Percentiles rank a stretch among this genome's conserved stretches.
Conservation (phyloP, 2,888 invertebrate species). For the Pharmacophagus antenor region DNA sequence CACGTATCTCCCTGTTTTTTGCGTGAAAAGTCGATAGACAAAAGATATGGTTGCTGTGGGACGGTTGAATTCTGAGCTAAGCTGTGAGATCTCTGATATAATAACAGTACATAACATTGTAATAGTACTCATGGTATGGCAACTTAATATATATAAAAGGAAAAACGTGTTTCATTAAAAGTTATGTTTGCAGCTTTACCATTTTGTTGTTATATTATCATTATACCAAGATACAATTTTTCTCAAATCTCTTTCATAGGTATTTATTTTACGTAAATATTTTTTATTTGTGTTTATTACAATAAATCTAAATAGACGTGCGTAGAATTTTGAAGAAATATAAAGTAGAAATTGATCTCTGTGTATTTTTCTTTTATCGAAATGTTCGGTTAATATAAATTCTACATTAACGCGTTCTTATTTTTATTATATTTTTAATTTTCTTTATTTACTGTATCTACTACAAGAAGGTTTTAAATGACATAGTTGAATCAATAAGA, state of each 20-base stretch:
- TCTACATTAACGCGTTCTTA: no score
- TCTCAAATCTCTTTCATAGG: neutral
- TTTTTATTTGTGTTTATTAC: neutral
- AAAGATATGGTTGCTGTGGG: slow-evolving; percentile 18
- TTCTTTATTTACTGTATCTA: no score
- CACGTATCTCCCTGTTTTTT: slow-evolving; percentile 1
- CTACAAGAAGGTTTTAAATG: no score
- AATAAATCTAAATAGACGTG: no score
- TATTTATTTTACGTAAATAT: neutral
- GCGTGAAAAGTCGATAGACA: slow-evolving; percentile 16
- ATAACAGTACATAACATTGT: slow-evolving; percentile 12
- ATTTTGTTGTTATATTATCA: no score
- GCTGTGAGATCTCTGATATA: neutral
- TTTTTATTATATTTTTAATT: no score
- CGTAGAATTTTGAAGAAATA: no score
- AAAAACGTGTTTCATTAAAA: slow-evolving; percentile 21
- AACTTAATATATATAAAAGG: slow-evolving; percentile 14
- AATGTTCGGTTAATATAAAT: no score
- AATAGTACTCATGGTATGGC: slow-evolving; percentile 3
- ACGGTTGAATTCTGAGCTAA: slow-evolving; percentile 3
- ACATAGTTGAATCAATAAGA: no score
- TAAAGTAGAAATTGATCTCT: no score
- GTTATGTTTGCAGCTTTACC: slow-evolving; percentile 7
- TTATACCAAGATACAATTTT: slow-evolving; percentile 8
- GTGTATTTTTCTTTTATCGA: no score